Base-by-base conservation (phyloP, 2,888 invertebrate species). In the Stenoptilia bipunctidactyla region DNA sequence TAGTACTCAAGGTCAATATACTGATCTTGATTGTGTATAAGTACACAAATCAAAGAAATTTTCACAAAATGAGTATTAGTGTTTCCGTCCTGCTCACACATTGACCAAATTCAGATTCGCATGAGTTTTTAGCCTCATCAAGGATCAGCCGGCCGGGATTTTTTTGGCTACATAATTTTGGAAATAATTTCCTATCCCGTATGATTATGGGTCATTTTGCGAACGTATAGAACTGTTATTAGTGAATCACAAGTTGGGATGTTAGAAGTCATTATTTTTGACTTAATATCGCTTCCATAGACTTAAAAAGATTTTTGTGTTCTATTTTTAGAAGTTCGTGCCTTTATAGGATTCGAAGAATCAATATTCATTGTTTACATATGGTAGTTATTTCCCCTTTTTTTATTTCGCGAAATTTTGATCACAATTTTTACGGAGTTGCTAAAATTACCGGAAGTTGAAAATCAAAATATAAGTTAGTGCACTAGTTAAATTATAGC, bases 121-220 rank as follows among this genome's bases (percentile, higher is more conserved):
- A 47, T 64, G 56, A 65, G 52, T 77, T 80, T 77, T 79, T 76
- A 58, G 57, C 58, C 61, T 71, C 73, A 77, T 77, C 75, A 73
- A 52, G 52, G 39, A 52, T 38, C 54, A 20, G 45, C 30, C 6
- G 13, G 14, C 13, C 13, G 44, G 50, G 59, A 47, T 72, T 67
- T 79, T 79, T 74, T 77, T 68, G 49, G 42, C 52, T 44, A 51
- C 47, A 40, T 76, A 59, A 72, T 74, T 76, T 72, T 65, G 61
- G 66, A 77, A 77, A 79, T 68, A 76, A 82, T 80, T 76, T 76
- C 74, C 79, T 82, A 80, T 80, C 73, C 73, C 67, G 61, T 77
- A 66, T 77, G 72, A 82, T 80, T 80, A 79, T 66, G 70, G 71
- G 65, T 74, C 65, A 79, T 80, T 79, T 79, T 58, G 64, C 61